A percentile compares a stretch with the other conserved stretches of the same genome.
Evolutionary conservation across 2,888 invertebrate genomes (phyloP).

Genomic region (Petrolisthes manimaculis): DNA sequence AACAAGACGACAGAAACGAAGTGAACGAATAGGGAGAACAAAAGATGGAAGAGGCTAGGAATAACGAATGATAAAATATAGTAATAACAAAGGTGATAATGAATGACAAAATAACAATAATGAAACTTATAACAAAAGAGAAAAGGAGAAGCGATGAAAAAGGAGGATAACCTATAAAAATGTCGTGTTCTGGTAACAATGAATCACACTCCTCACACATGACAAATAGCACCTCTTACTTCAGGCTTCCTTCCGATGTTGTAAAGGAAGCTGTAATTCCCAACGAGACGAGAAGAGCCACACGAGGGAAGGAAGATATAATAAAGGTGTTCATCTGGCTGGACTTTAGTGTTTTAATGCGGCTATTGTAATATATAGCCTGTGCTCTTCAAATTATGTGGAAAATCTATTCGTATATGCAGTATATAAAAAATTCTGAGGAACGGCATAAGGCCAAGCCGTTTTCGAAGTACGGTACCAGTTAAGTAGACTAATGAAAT

Average conservation of each 20-base stretch:
- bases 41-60: neutral
- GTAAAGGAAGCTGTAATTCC: slow-evolving; percentile 12
- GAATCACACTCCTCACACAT: neutral
- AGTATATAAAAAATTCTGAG: too few relatives aligned
- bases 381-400: too few relatives aligned
- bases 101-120: neutral
- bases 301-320: too few relatives aligned
- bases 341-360: too few relatives aligned
- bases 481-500: too few relatives aligned
- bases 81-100: too few relatives aligned
- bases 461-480: too few relatives aligned
- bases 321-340: too few relatives aligned
- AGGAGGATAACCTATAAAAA: neutral
- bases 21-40: neutral
- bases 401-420: too few relatives aligned
- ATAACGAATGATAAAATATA: neutral
- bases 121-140: neutral
- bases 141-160: neutral
- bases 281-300: neutral
- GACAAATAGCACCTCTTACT: slow-evolving; percentile 21
- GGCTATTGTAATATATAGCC: too few relatives aligned
- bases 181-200: slow-evolving; percentile 23
- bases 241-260: neutral
- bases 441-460: too few relatives aligned
- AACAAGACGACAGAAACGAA: neutral